Evolutionary conservation across 2,888 invertebrate species (phyloP).

Genomic region (Steromphala cineraria): DNA sequence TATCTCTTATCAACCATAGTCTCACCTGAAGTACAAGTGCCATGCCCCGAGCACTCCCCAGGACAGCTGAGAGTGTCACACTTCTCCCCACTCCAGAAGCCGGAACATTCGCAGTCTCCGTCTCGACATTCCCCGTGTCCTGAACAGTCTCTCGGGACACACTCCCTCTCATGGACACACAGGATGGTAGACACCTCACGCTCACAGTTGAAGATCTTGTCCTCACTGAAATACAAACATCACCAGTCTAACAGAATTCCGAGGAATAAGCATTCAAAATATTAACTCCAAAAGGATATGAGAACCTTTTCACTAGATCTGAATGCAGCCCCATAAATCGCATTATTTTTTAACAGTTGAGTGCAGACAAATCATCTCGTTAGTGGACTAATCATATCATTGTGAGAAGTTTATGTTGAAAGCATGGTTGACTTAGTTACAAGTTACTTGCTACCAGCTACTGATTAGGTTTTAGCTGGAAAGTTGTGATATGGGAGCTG

Average conservation of each 20-base stretch:
- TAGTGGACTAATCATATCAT: too few species aligned
- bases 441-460: too few species aligned
- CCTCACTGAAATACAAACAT: constrained; percentile 29
- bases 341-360: too few species aligned
- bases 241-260: neutral
- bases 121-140: constrained; percentile 68
- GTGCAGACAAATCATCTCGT: too few species aligned
- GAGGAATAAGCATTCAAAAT: too few species aligned
- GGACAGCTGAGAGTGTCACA: constrained; percentile 69
- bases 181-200: constrained; percentile 70
- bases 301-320: too few species aligned
- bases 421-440: too few species aligned
- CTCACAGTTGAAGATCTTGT: constrained; percentile 63
- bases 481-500: too few species aligned
- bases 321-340: too few species aligned
- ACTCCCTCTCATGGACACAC: constrained; percentile 71
- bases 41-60: constrained; percentile 67
- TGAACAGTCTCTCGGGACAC: constrained; percentile 65
- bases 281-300: too few species aligned
- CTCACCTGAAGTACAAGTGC: constrained; percentile 65
- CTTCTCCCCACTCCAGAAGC: constrained; percentile 63
- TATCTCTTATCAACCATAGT: neutral
- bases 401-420: too few species aligned
- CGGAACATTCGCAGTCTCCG: constrained; percentile 70
- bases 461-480: too few species aligned